Percentiles rank a stretch among this genome's conserved stretches.
phyloP scores from a whole-genome alignment of 2,888 invertebrate genomes.

The Drosophila fungiperda region DNA sequence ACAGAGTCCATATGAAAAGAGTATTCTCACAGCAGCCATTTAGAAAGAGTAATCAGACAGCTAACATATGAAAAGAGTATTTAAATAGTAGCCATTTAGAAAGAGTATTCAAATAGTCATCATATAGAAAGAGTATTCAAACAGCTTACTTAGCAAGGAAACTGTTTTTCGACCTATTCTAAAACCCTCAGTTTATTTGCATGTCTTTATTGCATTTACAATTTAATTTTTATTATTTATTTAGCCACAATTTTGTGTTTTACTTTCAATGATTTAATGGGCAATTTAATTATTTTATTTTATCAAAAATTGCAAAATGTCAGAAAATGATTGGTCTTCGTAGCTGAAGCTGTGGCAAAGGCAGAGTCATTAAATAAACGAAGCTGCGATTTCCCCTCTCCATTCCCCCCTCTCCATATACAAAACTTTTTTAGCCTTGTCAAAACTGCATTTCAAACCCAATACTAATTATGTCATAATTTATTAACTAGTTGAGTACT shows the following conservation, averaged over 20 bases:
- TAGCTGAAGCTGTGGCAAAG: neutral
- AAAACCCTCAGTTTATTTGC: neutral
- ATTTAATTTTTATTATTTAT: constrained; percentile 2
- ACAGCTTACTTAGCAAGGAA: neutral
- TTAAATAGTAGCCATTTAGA: too few species aligned
- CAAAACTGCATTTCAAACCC: neutral
- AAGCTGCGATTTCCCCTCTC: neutral
- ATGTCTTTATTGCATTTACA: neutral
- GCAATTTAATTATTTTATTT: neutral
- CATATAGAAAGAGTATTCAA: neutral
- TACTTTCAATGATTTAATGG: neutral
- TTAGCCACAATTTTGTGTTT: neutral
- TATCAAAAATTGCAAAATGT: neutral
- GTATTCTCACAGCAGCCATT: too few species aligned
- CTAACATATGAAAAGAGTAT: neutral
- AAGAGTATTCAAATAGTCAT: too few species aligned
- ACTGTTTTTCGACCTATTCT: neutral
- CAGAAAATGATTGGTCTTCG: neutral
- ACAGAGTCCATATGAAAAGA: too few species aligned
- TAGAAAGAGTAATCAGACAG: neutral
- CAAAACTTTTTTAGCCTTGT: neutral
- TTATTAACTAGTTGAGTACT: neutral
- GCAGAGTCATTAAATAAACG: neutral
- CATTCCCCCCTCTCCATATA: neutral
- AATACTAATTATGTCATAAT: neutral